Conservation (phyloP, 2,888 invertebrate species). For the Apamea sordens region DNA sequence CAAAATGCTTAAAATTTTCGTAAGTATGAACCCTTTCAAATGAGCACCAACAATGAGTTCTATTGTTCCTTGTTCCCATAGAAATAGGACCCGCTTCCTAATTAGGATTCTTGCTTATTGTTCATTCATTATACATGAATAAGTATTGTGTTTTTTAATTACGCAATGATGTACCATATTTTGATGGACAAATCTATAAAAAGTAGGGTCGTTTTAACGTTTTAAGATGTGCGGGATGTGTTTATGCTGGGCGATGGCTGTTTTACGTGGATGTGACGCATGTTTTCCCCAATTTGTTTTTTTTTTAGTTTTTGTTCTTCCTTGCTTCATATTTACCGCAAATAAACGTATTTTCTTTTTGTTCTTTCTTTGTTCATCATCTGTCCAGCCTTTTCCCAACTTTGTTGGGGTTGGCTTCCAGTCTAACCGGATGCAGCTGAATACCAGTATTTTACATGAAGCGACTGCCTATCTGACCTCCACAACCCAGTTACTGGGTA, state of each 20-base stretch:
- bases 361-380: no score
- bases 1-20: constrained; percentile 57
- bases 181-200: constrained; percentile 7
- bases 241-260: not conserved
- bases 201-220: no score
- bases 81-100: constrained; percentile 58
- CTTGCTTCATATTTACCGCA: not conserved
- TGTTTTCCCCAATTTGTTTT: not conserved
- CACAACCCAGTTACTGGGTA: no score
- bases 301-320: not conserved
- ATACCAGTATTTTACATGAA: no score
- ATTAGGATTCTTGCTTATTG: constrained; percentile 60
- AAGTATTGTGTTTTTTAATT: constrained; percentile 44
- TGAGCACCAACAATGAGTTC: constrained; percentile 59
- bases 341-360: no score
- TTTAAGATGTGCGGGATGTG: no score
- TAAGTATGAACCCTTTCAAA: constrained; percentile 65
- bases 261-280: not conserved
- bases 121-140: constrained; percentile 47
- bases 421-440: no score
- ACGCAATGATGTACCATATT: constrained; percentile 5
- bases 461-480: no score
- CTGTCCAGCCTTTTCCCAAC: no score
- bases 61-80: constrained; percentile 63
- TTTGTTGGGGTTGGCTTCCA: no score